phyloP scores from a whole-genome alignment of 2,888 invertebrate genomes.

The Andrena trimmerana region DNA sequence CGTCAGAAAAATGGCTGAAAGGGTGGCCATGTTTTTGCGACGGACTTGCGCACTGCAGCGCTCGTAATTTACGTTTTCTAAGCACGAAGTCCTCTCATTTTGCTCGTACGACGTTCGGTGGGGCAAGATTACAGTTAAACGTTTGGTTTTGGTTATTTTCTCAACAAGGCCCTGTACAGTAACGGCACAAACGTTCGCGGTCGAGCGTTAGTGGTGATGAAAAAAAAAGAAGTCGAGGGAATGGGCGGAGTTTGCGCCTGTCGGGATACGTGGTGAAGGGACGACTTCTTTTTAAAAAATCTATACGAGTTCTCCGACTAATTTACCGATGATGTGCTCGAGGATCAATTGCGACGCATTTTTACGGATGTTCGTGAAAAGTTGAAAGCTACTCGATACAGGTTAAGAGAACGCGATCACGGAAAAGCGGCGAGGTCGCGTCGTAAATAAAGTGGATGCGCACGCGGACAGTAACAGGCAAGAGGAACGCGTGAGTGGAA shows the following conservation, averaged over 20 bases:
- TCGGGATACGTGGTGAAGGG: conserved; percentile 45
- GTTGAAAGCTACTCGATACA: conserved; percentile 21
- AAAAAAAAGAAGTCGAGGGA: conserved; percentile 54
- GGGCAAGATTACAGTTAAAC: conserved; percentile 2
- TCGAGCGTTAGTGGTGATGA: conserved; percentile 15
- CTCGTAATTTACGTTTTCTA: conserved; percentile 55
- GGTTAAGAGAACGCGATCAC: conserved; percentile 40
- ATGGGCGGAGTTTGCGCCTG: conserved; percentile 73
- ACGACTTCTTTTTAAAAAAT: conserved; percentile 38
- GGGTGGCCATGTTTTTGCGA: conserved; percentile 52
- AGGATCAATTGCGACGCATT: neutral
- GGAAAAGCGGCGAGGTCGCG: conserved; percentile 54
- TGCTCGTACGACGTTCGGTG: conserved; percentile 5
- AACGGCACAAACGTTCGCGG: neutral
- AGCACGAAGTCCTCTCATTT: conserved; percentile 34
- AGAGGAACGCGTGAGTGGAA: conserved; percentile 23
- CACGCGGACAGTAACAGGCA: conserved; percentile 61
- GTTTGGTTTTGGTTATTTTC: conserved; percentile 5
- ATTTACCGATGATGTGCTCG: neutral
- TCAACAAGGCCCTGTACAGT: neutral
- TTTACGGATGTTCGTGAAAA: neutral
- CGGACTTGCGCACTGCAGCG: conserved; percentile 44
- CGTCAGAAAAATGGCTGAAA: conserved; percentile 44
- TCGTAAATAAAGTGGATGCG: conserved; percentile 69
- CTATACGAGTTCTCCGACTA: too few relatives aligned